These are phyloP conservation scores for Bruchidius siliquastri DNA, from an alignment of 2,888 invertebrate genomes.

Conservation along the genomic window DNA sequence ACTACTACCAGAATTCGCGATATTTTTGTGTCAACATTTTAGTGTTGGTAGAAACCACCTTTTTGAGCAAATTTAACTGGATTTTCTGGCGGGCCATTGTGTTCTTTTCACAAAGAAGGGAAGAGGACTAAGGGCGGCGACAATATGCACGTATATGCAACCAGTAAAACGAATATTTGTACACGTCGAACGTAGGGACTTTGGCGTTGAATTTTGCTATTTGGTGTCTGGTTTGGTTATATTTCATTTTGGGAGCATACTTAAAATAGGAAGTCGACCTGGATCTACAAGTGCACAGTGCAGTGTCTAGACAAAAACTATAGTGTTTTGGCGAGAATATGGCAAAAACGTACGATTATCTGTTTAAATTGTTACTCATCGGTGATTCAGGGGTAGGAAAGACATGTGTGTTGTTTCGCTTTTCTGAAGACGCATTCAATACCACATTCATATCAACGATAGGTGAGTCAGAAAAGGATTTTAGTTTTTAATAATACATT, in stretches of 20 bases:
- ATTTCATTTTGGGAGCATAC: not conserved
- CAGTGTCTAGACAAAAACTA: not conserved
- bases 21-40: too few relatives aligned
- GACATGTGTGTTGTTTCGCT: conserved; percentile 89
- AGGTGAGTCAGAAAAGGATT: conserved; percentile 58
- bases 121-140: too few relatives aligned
- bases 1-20: too few relatives aligned
- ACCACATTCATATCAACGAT: conserved; percentile 94
- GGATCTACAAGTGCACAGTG: not conserved
- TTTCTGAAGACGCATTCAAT: conserved; percentile 92
- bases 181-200: not conserved
- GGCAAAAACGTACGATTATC: conserved; percentile 93
- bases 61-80: too few relatives aligned
- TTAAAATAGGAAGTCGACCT: not conserved
- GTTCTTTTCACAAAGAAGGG: too few relatives aligned
- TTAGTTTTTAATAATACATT: not conserved
- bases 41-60: too few relatives aligned
- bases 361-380: conserved; percentile 87
- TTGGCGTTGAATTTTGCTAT: not conserved
- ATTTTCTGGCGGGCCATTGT: too few relatives aligned
- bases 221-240: too few relatives aligned
- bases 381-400: conserved; percentile 94
- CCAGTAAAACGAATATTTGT: not conserved
- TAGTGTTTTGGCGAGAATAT: conserved; percentile 49
- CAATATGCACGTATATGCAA: not conserved